Evolutionary conservation across 2,113 vertebrate species (phyloP), one percentile per base, ranked within the genome.

Genomic region (Aptenodytes patagonicus): DNA sequence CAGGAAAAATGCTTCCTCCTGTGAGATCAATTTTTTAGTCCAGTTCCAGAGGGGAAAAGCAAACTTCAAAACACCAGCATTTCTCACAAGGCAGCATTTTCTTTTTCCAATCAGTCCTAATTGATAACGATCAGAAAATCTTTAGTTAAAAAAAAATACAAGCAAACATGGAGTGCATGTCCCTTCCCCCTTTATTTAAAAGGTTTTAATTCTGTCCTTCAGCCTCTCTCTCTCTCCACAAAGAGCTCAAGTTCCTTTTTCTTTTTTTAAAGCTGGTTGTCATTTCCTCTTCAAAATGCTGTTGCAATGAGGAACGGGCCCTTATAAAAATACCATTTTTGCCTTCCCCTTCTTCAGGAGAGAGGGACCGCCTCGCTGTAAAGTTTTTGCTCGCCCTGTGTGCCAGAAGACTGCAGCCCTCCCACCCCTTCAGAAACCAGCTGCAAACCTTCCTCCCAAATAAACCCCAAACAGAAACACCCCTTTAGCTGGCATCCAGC

Each of bases 241-340:
- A 66, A 52, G 66, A 88, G 75, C 73, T 95, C 54, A 83, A 90
- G 93, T 96, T 96, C 96, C 93, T 16, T 68, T 84, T 93, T 79
- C 9, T 25, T 47, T 55, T 77, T 75, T 72, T 31, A 14, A 73
- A 94, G 69, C 80, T 20, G 5, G 26, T 55, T 92, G 90, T 24
- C 58, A 93, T 95, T 97, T 97, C 96, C 96, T 88, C 79, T 82
- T 80, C 75, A 66, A 93, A 87, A 72, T 2, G 22, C 28, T 28
- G 77, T n/a, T 83, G 87, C 78, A 85, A 95, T 55, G 87, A 83
- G 87, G 93, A 96, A 94, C 34, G 0, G 32, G 55, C 42, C 11
- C 24, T 21, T 13, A 54, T n/a, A 75, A 83, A 95, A 87, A 73
- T 4, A 57, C 7, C 12, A 1, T 28, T 77, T 80, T n/a, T 5